These are phyloP conservation scores for Myrmecophaga tridactyla DNA, from an alignment of 2,113 vertebrate species.

Conservation along the genomic window DNA sequence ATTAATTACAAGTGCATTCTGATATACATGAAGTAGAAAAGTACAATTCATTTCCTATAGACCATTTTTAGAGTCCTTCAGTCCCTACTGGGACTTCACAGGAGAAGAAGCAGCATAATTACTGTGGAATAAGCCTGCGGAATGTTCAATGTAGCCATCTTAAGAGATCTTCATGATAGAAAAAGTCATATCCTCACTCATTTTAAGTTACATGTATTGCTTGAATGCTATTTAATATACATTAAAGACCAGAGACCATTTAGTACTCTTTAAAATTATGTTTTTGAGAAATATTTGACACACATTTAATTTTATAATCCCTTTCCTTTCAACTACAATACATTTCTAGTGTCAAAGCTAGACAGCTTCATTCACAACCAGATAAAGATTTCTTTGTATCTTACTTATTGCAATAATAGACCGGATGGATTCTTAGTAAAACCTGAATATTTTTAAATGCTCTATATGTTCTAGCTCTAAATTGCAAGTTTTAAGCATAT, in stretches of 20 bases:
- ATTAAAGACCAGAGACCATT: slow-evolving; percentile 1
- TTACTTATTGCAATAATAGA: slow-evolving; percentile 79
- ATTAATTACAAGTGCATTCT: not conserved
- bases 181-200: not conserved
- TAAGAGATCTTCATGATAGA: not conserved
- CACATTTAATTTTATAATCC: slow-evolving; percentile 4
- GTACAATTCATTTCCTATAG: not conserved
- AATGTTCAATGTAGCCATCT: not conserved
- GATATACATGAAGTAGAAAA: not conserved
- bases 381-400: slow-evolving; percentile 75
- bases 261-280: slow-evolving; percentile 41
- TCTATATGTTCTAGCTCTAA: slow-evolving; percentile 79
- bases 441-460: slow-evolving; percentile 80
- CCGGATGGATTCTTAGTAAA: slow-evolving; percentile 77
- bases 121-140: not conserved
- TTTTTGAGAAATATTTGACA: slow-evolving; percentile 40
- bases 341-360: slow-evolving; percentile 40
- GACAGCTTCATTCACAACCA: slow-evolving; percentile 76
- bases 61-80: not conserved
- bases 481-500: slow-evolving; percentile 80
- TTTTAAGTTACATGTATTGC: slow-evolving; percentile 38
- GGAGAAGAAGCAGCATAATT: not conserved
- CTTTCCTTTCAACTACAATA: not conserved
- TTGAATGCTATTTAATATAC: slow-evolving; percentile 21
- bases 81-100: not conserved